Conservation (phyloP, 2,888 invertebrate species). For the Pristionchus japonicus region DNA sequence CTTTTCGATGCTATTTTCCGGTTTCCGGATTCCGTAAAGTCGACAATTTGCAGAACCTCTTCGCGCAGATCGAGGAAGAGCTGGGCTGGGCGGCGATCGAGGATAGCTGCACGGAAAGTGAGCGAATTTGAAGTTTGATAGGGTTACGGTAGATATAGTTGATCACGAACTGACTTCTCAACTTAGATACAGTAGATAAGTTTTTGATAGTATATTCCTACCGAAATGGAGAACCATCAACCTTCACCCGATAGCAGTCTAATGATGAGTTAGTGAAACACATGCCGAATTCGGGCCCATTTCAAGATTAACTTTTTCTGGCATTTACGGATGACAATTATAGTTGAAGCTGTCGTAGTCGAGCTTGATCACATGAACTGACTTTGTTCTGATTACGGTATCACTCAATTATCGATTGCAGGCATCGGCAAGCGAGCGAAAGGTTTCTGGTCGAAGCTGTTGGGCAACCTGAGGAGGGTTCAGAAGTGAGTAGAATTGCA, state of each 20-base stretch:
- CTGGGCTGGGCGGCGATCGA: slow-evolving; percentile 34
- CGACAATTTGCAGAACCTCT: slow-evolving; percentile 46
- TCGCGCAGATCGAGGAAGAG: slow-evolving; percentile 45
- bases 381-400: not conserved
- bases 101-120: not conserved
- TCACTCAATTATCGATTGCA: not conserved
- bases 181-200: not conserved
- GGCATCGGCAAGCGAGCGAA: slow-evolving; percentile 24
- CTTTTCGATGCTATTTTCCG: too few species aligned
- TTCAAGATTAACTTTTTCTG: too few species aligned
- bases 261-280: too few species aligned
- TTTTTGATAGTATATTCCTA: too few species aligned
- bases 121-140: not conserved
- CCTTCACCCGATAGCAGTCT: too few species aligned
- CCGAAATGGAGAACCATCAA: too few species aligned
- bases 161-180: not conserved
- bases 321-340: too few species aligned
- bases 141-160: not conserved
- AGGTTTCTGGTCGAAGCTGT: slow-evolving; percentile 31
- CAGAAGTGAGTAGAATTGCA: slow-evolving; percentile 10
- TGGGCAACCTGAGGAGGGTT: slow-evolving; percentile 24
- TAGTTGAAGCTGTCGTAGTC: too few species aligned
- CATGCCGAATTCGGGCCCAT: too few species aligned
- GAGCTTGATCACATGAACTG: not conserved
- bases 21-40: too few species aligned